These are phyloP conservation scores for Lepilemur ruficaudatus DNA, from an alignment of 2,797 vertebrate genomes.

Conservation along the genomic window DNA sequence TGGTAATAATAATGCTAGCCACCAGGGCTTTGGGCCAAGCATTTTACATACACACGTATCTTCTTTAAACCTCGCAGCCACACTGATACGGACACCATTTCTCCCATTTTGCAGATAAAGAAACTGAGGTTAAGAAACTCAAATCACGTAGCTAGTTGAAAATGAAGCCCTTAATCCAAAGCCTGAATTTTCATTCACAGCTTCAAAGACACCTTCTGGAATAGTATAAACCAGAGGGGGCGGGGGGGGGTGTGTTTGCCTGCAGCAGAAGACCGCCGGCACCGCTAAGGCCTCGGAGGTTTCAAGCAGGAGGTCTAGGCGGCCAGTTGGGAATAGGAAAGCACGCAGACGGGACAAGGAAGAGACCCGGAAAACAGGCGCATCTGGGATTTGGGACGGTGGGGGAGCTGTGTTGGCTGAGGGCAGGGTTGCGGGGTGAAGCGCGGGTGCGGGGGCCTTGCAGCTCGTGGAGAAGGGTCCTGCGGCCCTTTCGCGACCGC, in stretches of 20 bases:
- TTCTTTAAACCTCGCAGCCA: background rate
- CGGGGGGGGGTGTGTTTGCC: background rate
- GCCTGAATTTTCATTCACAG: constrained; percentile 52
- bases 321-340: background rate
- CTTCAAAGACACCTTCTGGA: constrained; percentile 58
- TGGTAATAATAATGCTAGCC: constrained; percentile 40
- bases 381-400: background rate
- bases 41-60: background rate
- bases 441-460: background rate
- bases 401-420: background rate
- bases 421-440: background rate
- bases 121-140: constrained; percentile 55
- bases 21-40: constrained; percentile 20
- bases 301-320: background rate
- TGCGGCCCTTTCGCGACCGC: background rate
- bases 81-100: background rate
- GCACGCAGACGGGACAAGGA: background rate
- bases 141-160: constrained; percentile 27
- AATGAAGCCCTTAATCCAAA: constrained; percentile 52
- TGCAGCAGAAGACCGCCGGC: background rate
- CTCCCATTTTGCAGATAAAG: constrained; percentile 59
- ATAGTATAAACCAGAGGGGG: background rate
- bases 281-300: background rate
- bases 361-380: background rate
- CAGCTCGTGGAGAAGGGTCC: background rate